Percentiles rank a stretch among this genome's conserved stretches.
These are phyloP conservation scores for Diaperis boleti DNA, from an alignment of 2,888 invertebrate species.

Conservation along the genomic window DNA sequence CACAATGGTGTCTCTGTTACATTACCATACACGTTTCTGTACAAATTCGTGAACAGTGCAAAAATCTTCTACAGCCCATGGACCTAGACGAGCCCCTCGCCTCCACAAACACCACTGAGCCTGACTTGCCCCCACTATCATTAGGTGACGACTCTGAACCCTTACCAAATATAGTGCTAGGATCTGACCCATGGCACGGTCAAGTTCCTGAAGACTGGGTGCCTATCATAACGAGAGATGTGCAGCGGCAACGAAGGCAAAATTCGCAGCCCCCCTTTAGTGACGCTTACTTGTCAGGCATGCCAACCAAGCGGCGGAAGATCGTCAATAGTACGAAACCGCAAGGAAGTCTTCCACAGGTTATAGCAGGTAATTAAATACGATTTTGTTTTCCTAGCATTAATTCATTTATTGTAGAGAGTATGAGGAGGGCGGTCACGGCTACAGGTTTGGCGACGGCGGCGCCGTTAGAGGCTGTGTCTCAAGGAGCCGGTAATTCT, in stretches of 20 bases:
- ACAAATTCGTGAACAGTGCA: too few species aligned
- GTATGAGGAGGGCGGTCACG: slow-evolving; percentile 66
- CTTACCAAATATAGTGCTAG: slow-evolving; percentile 69
- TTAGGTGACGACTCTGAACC: slow-evolving; percentile 59
- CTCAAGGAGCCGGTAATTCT: slow-evolving; percentile 67
- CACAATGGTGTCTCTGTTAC: too few species aligned
- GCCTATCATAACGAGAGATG: slow-evolving; percentile 87
- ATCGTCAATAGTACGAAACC: slow-evolving; percentile 69
- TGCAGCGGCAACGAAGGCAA: slow-evolving; percentile 77
- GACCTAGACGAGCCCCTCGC: slow-evolving; percentile 65
- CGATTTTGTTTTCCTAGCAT: background rate
- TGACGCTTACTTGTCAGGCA: slow-evolving; percentile 90
- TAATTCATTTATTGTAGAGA: slow-evolving; percentile 52
- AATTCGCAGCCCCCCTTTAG: slow-evolving; percentile 76
- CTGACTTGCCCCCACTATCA: slow-evolving; percentile 28
- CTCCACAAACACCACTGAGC: background rate
- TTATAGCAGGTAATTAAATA: slow-evolving; percentile 58
- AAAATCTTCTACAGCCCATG: slow-evolving; percentile 65
- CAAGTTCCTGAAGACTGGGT: slow-evolving; percentile 84
- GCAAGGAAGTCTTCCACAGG: slow-evolving; percentile 64
- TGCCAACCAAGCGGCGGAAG: slow-evolving; percentile 91
- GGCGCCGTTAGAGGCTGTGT: slow-evolving; percentile 66
- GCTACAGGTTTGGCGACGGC: slow-evolving; percentile 68
- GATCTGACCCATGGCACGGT: slow-evolving; percentile 73
- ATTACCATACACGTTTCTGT: too few species aligned